These are phyloP conservation scores for Montipora capricornis DNA, from an alignment of 64 coral and sea anemone species.

Conservation along the genomic window DNA sequence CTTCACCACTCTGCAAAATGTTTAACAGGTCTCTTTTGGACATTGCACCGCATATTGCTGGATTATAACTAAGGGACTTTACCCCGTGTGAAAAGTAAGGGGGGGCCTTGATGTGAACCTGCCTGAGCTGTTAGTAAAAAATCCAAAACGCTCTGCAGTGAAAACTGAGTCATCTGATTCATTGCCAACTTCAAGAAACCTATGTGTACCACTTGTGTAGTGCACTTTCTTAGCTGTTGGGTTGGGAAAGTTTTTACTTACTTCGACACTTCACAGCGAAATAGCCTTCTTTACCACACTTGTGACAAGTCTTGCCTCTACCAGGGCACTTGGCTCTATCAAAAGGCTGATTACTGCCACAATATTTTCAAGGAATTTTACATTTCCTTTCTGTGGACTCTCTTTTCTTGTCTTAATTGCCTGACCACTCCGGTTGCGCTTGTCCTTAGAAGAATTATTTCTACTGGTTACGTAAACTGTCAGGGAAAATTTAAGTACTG, in stretches of 20 bases:
- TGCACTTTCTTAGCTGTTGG: not conserved
- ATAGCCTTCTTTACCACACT: conserved; percentile 5
- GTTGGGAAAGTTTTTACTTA: not conserved
- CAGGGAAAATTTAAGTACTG: not conserved
- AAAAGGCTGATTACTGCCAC: not conserved
- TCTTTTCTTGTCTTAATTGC: not conserved
- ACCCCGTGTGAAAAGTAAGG: not conserved
- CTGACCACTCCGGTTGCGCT: not conserved
- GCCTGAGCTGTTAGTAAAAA: not conserved
- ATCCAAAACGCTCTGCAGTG: not conserved
- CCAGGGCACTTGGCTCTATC: not conserved
- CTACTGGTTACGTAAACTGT: not conserved
- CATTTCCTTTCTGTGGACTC: not conserved
- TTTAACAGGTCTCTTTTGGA: not conserved
- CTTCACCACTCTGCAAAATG: not conserved
- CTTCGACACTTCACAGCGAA: not conserved
- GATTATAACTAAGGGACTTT: not conserved
- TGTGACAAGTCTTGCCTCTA: not conserved
- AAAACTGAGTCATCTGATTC: conserved; percentile 10
- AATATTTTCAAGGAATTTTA: not conserved
- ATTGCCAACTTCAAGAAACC: not conserved
- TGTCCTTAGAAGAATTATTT: not conserved
- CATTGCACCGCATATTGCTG: conserved; percentile 9
- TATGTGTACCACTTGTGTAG: not conserved
- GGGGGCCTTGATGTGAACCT: not conserved